Conservation (phyloP, 2,888 invertebrate species). For the Lepidocyrtoides sp. region DNA sequence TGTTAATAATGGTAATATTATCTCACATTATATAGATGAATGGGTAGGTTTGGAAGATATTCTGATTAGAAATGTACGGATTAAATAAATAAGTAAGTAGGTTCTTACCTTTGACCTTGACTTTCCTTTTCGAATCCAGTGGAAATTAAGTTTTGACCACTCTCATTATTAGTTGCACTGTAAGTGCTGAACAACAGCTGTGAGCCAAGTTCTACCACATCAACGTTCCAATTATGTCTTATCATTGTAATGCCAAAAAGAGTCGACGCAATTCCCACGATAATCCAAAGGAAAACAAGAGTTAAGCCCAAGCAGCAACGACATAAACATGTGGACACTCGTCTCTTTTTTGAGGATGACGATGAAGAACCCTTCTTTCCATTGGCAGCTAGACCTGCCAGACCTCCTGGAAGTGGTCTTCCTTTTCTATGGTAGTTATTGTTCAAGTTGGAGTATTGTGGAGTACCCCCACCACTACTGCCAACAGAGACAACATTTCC, state of each 20-base stretch:
- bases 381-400: conserved; percentile 59
- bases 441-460: conserved; percentile 71
- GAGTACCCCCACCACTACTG: conserved; percentile 44
- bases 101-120: conserved; percentile 50
- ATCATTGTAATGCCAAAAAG: conserved; percentile 65
- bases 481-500: conserved; percentile 30
- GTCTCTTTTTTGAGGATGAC: conserved; percentile 46
- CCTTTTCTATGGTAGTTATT: conserved; percentile 71
- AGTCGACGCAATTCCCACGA: conserved; percentile 54
- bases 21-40: too few species aligned
- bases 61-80: too few species aligned
- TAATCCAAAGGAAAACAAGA: conserved; percentile 60
- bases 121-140: conserved; percentile 12
- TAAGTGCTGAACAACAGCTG: conserved; percentile 37
- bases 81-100: too few species aligned
- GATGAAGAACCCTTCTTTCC: conserved; percentile 70
- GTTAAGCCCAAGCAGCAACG: conserved; percentile 44
- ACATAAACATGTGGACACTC: conserved; percentile 58
- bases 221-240: conserved; percentile 59
- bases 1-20: too few species aligned
- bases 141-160: conserved; percentile 21
- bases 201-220: conserved; percentile 59
- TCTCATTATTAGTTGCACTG: background rate
- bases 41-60: too few species aligned
- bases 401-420: conserved; percentile 64